Evolutionary conservation across 2,888 invertebrate genomes (phyloP).

Genomic region (Erpobdella octoculata): DNA sequence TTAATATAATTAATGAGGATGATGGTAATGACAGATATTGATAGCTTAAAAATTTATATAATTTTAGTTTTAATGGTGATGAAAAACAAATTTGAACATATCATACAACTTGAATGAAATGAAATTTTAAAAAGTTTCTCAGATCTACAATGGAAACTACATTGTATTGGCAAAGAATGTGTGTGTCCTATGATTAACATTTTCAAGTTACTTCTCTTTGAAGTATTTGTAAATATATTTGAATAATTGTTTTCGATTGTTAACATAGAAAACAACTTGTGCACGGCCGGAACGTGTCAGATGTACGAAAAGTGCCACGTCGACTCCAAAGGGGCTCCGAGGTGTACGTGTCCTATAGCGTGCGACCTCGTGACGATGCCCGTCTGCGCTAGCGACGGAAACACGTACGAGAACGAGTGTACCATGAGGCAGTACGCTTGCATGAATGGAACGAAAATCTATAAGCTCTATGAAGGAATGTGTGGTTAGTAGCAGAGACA

Average conservation of each 20-base stretch:
- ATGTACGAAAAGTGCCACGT: neutral
- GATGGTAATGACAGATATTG: too few species aligned
- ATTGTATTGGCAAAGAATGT: too few species aligned
- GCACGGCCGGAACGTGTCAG: neutral
- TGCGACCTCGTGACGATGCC: neutral
- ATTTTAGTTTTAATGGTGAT: too few species aligned
- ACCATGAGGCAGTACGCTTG: constrained; percentile 6
- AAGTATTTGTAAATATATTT: neutral
- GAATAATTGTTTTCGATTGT: neutral
- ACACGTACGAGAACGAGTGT: constrained; percentile 25
- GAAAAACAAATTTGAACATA: too few species aligned
- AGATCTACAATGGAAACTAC: too few species aligned
- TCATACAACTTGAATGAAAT: too few species aligned
- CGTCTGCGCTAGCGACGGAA: constrained; percentile 26
- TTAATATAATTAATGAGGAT: too few species aligned
- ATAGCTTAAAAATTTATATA: too few species aligned
- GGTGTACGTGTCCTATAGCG: neutral
- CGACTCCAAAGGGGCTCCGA: neutral
- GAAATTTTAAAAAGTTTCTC: too few species aligned
- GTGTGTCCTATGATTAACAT: too few species aligned
- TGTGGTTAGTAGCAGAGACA: constrained; percentile 7
- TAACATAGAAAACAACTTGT: constrained; percentile 5
- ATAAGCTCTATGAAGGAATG: neutral
- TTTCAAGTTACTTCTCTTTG: neutral
- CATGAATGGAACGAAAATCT: neutral